Base-by-base conservation (phyloP, 2,888 invertebrate genomes). In the Eilema sororculum region DNA sequence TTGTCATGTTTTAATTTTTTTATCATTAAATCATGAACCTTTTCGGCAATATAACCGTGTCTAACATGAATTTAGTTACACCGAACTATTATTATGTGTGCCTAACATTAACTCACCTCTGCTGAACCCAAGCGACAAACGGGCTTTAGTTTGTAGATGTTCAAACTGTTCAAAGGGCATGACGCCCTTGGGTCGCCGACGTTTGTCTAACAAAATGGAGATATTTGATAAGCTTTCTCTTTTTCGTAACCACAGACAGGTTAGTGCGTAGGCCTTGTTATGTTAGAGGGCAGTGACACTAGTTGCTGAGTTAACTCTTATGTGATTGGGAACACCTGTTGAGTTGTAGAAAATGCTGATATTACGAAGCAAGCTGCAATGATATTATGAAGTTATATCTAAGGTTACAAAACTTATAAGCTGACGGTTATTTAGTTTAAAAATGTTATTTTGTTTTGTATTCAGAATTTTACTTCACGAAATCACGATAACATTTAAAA, bases 141-240 rank as follows among this genome's bases (percentile, higher is more conserved):
- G 33, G n/a, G 25, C 33, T 58, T 65, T 65, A 65, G 24, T 30
- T 66, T 56, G 56, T 64, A 41, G 57, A 13, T 72, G 78, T 68
- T 71, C 61, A 64, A 69, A 77, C 9, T 72, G 78, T 68, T 71
- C 61, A 64, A 69, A 77, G 78, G 78, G 73, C 80, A 73, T 79
- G 71, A 73, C 70, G 80, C 59, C 20, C 66, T 37, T 56, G 65
- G 22, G 67, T 62, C 71, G 67, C 69, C 68, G 70, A 63, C 70
- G 69, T 63, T 76, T 63, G 67, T 78, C 71, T 69, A 71, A 68
- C 67, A 76, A 64, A 73, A 66, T 59, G 58, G 66, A 70, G 76
- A 61, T 75, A 69, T 80, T 82, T 74, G 76, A 76, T 82, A 73
- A 73, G 67, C 82, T 80, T 80, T 80, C 80, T 82, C 82, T 80